Conservation (phyloP, 2,113 vertebrate genomes). For the Ictalurus punctatus region DNA sequence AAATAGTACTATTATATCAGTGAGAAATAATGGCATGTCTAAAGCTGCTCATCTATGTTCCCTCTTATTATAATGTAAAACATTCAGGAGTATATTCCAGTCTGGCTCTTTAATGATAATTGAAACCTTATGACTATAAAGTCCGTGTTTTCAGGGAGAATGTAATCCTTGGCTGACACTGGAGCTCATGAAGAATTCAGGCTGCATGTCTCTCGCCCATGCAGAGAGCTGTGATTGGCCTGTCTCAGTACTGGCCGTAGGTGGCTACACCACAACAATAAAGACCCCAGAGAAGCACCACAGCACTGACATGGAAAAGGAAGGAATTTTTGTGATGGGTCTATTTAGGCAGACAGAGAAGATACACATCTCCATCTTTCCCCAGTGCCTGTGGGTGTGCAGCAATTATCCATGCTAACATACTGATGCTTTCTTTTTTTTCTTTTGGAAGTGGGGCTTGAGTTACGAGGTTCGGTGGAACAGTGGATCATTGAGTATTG, state of each 20-base stretch:
- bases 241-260: not conserved
- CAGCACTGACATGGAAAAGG: conserved; percentile 45
- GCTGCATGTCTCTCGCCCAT: conserved; percentile 42
- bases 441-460: conserved; percentile 11
- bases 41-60: not conserved
- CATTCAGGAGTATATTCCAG: not conserved
- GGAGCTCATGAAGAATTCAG: conserved; percentile 35
- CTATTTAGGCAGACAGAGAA: conserved; percentile 46
- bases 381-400: conserved; percentile 48
- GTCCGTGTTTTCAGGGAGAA: conserved; percentile 23
- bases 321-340: conserved; percentile 58
- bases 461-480: conserved; percentile 2
- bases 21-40: not conserved
- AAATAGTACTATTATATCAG: not conserved
- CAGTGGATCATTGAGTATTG: not conserved
- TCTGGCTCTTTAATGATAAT: conserved; percentile 14
- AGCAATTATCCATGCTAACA: conserved; percentile 34
- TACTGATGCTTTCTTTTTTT: conserved; percentile 8
- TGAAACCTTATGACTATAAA: conserved; percentile 13
- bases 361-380: conserved; percentile 42
- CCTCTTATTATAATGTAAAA: not conserved
- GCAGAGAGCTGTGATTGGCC: conserved; percentile 41
- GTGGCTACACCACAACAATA: conserved; percentile 13
- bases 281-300: conserved; percentile 27
- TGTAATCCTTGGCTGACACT: conserved; percentile 24